A percentile compares a stretch with the other conserved stretches of the same genome.
These are phyloP conservation scores for Puma concolor DNA, from an alignment of 2,113 vertebrate species.

Conservation along the genomic window DNA sequence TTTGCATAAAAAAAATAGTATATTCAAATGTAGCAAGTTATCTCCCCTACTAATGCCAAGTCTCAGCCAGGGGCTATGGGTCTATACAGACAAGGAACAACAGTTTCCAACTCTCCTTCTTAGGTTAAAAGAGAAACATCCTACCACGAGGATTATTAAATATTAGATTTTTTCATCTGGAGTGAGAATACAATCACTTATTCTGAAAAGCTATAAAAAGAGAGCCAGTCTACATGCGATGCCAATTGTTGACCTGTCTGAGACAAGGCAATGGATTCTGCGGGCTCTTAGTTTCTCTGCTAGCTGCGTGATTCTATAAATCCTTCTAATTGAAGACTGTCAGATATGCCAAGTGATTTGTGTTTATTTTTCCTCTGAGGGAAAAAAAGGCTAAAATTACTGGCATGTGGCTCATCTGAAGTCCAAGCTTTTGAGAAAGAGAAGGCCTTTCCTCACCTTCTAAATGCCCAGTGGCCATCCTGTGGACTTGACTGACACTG, in stretches of 20 bases:
- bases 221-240: not conserved
- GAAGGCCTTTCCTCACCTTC: not conserved
- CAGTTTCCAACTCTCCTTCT: not conserved
- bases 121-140: not conserved
- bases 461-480: not conserved
- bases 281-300: not conserved
- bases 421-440: constrained; percentile 6
- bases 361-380: constrained; percentile 18
- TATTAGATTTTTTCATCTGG: not conserved
- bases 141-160: not conserved
- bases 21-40: not conserved
- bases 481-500: not conserved
- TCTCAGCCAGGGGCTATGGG: not conserved
- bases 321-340: constrained; percentile 32
- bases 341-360: not conserved
- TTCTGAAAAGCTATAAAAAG: not conserved
- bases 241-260: not conserved
- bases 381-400: not conserved
- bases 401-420: not conserved
- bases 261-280: not conserved
- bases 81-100: not conserved
- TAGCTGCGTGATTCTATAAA: not conserved
- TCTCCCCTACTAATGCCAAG: not conserved
- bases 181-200: not conserved
- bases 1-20: not conserved